These are phyloP conservation scores for Chromobotia macracanthus DNA, from an alignment of 2,797 vertebrate genomes.

Conservation along the genomic window DNA sequence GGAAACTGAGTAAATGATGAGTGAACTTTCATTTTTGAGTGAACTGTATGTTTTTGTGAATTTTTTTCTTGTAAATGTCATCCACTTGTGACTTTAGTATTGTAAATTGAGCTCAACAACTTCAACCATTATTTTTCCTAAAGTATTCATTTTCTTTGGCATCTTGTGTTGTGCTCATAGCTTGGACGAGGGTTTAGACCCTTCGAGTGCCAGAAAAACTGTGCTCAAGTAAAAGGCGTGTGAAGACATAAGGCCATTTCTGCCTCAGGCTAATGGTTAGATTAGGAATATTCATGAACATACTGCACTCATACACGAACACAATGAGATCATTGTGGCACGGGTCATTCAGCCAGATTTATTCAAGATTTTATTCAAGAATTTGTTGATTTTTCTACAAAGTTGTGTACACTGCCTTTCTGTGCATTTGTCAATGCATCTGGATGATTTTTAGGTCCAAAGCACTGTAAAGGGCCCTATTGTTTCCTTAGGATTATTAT, in stretches of 20 bases:
- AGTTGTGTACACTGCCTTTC: background rate
- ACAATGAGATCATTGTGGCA: slow-evolving; percentile 28
- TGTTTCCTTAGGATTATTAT: too few relatives aligned
- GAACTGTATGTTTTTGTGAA: too few relatives aligned
- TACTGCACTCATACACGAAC: slow-evolving; percentile 39
- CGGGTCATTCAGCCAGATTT: slow-evolving; percentile 32
- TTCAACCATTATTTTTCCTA: slow-evolving; percentile 53
- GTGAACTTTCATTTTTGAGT: too few relatives aligned
- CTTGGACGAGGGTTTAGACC: slow-evolving; percentile 50
- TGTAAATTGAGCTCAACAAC: slow-evolving; percentile 42
- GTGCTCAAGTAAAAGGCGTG: slow-evolving; percentile 25
- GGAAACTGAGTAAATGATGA: too few relatives aligned
- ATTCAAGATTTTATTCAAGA: slow-evolving; percentile 4
- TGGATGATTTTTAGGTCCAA: too few relatives aligned
- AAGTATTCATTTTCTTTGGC: slow-evolving; percentile 66
- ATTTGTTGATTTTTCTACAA: background rate
- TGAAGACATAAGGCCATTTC: slow-evolving; percentile 42
- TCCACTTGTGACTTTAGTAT: slow-evolving; percentile 35
- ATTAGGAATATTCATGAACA: slow-evolving; percentile 54
- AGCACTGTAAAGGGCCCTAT: too few relatives aligned
- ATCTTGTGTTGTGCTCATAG: slow-evolving; percentile 54
- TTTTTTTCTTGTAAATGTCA: slow-evolving; percentile 20
- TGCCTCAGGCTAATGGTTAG: slow-evolving; percentile 39
- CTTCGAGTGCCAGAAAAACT: slow-evolving; percentile 49
- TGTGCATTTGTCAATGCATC: too few relatives aligned